Percentiles rank a stretch among this genome's conserved stretches.
Conservation (phyloP, 2,888 invertebrate species). For the Drosophila gaucha region DNA sequence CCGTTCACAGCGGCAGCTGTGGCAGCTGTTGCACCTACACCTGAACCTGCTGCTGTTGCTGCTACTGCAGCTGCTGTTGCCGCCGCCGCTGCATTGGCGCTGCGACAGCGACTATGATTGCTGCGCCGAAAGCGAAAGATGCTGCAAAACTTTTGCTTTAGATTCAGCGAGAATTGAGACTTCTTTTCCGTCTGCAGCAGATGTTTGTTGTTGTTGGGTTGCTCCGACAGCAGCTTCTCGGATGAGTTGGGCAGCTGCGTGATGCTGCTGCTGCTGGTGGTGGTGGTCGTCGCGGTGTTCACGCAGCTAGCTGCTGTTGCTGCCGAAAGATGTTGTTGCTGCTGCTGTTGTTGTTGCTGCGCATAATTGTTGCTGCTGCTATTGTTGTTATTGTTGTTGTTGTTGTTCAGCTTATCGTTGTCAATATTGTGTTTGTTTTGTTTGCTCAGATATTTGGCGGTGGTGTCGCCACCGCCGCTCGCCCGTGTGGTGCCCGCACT, state of each 20-base stretch:
- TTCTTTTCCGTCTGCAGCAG: constrained; percentile 86
- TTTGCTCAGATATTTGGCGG: constrained; percentile 68
- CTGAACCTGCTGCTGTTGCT: constrained; percentile 24
- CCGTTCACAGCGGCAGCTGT: constrained; percentile 5
- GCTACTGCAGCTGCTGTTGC: constrained; percentile 24
- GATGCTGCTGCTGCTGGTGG: too few relatives aligned
- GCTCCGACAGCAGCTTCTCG: constrained; percentile 26
- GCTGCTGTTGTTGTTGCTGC: constrained; percentile 40
- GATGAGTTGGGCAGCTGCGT: constrained; percentile 43
- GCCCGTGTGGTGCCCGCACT: constrained; percentile 40
- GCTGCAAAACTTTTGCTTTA: constrained; percentile 94
- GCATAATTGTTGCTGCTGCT: constrained; percentile 36
- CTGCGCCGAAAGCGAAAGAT: constrained; percentile 90
- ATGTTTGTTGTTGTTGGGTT: constrained; percentile 73
- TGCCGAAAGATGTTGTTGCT: neutral
- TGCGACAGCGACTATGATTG: constrained; percentile 77
- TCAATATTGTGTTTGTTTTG: constrained; percentile 68
- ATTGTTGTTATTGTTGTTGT: constrained; percentile 62
- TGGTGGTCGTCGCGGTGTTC: too few relatives aligned
- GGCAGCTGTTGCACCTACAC: constrained; percentile 28
- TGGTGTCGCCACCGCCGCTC: constrained; percentile 31
- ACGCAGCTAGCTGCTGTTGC: constrained; percentile 6
- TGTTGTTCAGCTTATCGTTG: constrained; percentile 68
- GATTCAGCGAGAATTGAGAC: constrained; percentile 90
- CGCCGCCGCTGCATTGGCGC: constrained; percentile 44